Evolutionary conservation across 2,888 invertebrate genomes (phyloP).

Genomic region (Anthophora plumipes): DNA sequence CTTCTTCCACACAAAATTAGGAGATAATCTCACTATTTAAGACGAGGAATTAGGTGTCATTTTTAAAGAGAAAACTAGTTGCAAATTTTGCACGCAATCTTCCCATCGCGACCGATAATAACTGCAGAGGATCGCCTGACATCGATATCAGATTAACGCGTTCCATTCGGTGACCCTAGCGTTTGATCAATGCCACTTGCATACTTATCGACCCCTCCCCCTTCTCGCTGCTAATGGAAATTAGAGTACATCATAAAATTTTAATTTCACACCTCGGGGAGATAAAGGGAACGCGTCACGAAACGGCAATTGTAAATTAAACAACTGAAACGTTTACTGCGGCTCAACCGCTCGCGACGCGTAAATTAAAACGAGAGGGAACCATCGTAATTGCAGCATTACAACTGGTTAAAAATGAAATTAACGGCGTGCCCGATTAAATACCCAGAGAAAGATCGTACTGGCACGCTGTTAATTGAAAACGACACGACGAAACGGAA

Average conservation of each 20-base stretch:
- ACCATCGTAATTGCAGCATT: conserved; percentile 55
- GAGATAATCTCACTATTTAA: conserved; percentile 31
- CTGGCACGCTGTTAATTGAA: conserved; percentile 44
- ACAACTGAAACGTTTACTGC: conserved; percentile 56
- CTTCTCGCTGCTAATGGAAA: conserved; percentile 46
- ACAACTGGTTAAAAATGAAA: conserved; percentile 61
- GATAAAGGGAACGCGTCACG: conserved; percentile 40
- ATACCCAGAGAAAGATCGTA: conserved; percentile 34
- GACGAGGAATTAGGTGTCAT: conserved; percentile 18
- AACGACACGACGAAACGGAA: conserved; percentile 38
- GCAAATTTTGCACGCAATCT: conserved; percentile 75
- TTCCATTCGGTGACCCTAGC: conserved; percentile 31
- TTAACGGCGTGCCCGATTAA: conserved; percentile 50
- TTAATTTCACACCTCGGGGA: conserved; percentile 55
- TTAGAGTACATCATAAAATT: conserved; percentile 59
- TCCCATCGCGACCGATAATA: conserved; percentile 72
- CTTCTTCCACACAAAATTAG: not conserved
- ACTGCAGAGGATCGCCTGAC: conserved; percentile 48
- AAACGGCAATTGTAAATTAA: conserved; percentile 55
- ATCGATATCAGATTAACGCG: conserved; percentile 52
- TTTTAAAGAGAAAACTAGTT: conserved; percentile 40
- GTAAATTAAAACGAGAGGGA: conserved; percentile 54
- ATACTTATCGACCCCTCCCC: conserved; percentile 33
- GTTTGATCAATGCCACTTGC: conserved; percentile 40
- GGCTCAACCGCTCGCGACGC: conserved; percentile 14